Base-by-base conservation (phyloP, 1,140 invertebrate genomes). In the Ostrea denselamellosa region DNA sequence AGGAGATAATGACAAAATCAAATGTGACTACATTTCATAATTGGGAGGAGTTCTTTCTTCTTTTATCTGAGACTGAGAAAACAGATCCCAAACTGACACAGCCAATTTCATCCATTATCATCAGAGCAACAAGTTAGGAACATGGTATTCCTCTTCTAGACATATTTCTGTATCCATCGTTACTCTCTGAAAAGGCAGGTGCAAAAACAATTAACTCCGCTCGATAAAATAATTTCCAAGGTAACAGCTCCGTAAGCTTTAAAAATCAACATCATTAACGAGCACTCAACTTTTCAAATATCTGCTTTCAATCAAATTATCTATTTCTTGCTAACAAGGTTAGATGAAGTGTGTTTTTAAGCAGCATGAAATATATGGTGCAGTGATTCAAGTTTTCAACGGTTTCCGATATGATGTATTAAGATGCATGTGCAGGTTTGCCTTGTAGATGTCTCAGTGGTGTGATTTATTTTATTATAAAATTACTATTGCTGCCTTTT, bases 181-280 rank as follows among this genome's bases (percentile, higher is more conserved):
- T 14, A 34, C 25, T 77, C 8, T 77, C 28, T 25, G 0, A 34
- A 77, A 77, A 77, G 68, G 68, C 68, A 77, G 68, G 68, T 77
- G 68, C 25, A 77, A 77, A 77, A 77, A 77, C 68, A 77, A 77
- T 77, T 77, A 77, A 28, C 22, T 77, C 68, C 28, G 68, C 25
- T 28, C 68, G 68, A 77, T 28, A 28, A 25, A 77, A 25, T 77
- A 25, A 77, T 77, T 77, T 77, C 68, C 22, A 34, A 77, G 68
- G 12, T 77, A 77, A 77, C 22, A 25, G 28, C 28, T 34, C 68
- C 25, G 68, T 77, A 77, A 44, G 28, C 68, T 77, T 34, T 77
- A 77, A 77, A 77, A 77, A 77, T 77, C 68, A 77, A 77, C 68
- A 77, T 77, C 68, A 77, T 77, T 77, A 77, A 77, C 68, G 28